Base-by-base conservation (phyloP, 2,113 vertebrate species). In the Pelobates fuscus region DNA sequence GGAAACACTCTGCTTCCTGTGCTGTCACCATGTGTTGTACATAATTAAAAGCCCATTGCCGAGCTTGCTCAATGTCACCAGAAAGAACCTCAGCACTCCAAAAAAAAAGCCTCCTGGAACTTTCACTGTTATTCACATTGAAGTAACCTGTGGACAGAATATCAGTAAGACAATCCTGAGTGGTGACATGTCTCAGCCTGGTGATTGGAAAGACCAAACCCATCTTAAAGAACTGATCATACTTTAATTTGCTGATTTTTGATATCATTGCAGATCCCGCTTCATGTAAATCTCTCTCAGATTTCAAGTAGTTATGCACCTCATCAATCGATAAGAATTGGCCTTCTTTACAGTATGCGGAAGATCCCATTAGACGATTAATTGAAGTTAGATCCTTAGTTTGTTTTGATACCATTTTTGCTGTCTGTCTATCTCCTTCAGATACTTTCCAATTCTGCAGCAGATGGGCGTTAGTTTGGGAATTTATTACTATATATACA, bases 1-100 rank as follows among this genome's bases (percentile, higher is more conserved):
- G 15, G 11, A 18, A 49, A 0, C 0, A 2, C 11, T 2, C 1
- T 1, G n/a, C 20, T 3, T 21, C 18, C 2, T 2, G 0, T 24
- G 32, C 2, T 20, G 14, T 7, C 0, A 26, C 8, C 37, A 61
- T 18, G 0, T 2, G 5, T 0, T 24, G 41, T 15, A 71, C 5
- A 24, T 18, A 17, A 3, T 37, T 17, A 21, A 23, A 17, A 21
- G 49, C 54, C 14, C 43, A 1, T 8, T 58, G 12, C 2, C 5
- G 6, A 37, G 14, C 30, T 7, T 1, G 8, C n/a, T 57, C 10
- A 10, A 59, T 41, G 23, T 70, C 67, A 2, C 5, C 23, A 21
- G n/a, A 2, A 23, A 44, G 27, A 21, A 70, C 17, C n/a, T 41
- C 6, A 1, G 21, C 54, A 26, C 52, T 59, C 67, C 67, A 70